These are phyloP conservation scores for Choristoneura fumiferana DNA, from an alignment of 1,140 invertebrate species.

Conservation along the genomic window DNA sequence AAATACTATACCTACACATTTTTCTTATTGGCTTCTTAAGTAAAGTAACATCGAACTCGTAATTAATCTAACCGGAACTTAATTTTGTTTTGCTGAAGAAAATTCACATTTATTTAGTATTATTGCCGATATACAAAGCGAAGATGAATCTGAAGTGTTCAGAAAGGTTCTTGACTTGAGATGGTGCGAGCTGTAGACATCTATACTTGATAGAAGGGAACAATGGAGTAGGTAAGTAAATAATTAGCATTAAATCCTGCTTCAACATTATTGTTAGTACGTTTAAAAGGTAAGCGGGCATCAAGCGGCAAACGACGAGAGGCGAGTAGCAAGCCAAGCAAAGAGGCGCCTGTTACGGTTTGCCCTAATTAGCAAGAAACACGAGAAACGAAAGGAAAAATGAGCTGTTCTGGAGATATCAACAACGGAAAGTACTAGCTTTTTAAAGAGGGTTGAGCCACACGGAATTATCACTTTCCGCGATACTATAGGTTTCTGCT, in stretches of 20 bases:
- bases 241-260: constrained; percentile 62
- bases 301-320: neutral
- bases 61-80: no score
- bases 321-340: no score
- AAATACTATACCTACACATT: constrained; percentile 23
- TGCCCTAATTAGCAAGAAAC: constrained; percentile 58
- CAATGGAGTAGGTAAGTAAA: constrained; percentile 52
- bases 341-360: constrained; percentile 19
- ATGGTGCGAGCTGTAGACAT: constrained; percentile 20
- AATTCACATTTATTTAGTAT: no score
- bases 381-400: constrained; percentile 42
- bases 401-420: constrained; percentile 22
- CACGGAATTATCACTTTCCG: no score
- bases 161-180: no score
- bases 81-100: no score
- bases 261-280: constrained; percentile 47
- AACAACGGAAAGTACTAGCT: neutral
- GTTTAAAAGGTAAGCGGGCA: neutral
- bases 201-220: constrained; percentile 51
- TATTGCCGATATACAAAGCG: no score
- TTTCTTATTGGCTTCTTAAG: neutral
- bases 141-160: no score
- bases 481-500: no score
- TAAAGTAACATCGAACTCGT: neutral
- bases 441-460: neutral